Percentiles rank a stretch among this genome's conserved stretches.
phyloP scores from a whole-genome alignment of 2,888 invertebrate species.

The Pachliopta kotzebuea region DNA sequence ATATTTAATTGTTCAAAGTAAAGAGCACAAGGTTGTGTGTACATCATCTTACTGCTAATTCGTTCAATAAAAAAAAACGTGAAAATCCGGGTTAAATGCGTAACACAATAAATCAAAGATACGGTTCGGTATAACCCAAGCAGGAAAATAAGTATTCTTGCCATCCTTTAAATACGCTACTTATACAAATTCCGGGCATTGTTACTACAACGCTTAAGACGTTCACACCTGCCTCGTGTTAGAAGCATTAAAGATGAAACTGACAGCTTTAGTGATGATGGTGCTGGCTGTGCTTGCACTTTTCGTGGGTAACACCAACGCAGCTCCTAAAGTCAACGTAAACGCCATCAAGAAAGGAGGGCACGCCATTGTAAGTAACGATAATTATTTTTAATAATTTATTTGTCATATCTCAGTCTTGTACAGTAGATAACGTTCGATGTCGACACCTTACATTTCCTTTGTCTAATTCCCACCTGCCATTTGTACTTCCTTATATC shows the following conservation, averaged over 20 bases:
- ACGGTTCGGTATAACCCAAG: neutral
- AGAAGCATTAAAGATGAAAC: conserved; percentile 40
- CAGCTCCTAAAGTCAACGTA: conserved; percentile 42
- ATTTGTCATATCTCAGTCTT: neutral
- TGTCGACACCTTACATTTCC: no score
- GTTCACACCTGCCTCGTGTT: neutral
- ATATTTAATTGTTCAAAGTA: no score
- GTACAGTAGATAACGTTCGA: no score
- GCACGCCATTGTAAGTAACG: conserved; percentile 37
- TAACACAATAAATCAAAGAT: no score
- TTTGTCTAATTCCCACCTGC: no score
- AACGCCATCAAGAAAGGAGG: conserved; percentile 40
- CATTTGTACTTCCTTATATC: no score
- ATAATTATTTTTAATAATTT: neutral
- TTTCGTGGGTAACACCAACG: conserved; percentile 36
- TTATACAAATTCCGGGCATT: neutral
- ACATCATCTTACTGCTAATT: no score
- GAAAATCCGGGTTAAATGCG: no score
- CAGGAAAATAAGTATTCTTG: neutral
- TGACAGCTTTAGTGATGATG: conserved; percentile 35
- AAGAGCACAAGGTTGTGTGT: no score
- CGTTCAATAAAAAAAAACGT: no score
- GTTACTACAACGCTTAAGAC: neutral
- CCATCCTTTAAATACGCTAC: conserved; percentile 3
- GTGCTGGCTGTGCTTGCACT: conserved; percentile 40